phyloP scores from a whole-genome alignment of 2,797 vertebrate genomes.

The Iguana delicatissima region DNA sequence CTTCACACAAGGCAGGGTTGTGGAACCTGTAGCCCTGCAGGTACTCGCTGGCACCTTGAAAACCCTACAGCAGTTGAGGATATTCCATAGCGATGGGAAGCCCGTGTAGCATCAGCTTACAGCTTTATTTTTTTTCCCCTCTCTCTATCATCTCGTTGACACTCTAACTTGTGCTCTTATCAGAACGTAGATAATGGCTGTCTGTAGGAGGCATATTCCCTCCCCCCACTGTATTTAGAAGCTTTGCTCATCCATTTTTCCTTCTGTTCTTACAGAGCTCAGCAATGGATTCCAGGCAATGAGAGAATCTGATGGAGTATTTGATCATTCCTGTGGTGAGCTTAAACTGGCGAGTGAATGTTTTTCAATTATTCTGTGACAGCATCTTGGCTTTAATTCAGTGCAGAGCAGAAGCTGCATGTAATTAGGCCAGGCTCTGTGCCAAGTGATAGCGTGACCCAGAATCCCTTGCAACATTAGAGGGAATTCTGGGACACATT shows the following conservation, averaged over 20 bases:
- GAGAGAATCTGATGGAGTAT: neutral
- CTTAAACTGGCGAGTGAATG: neutral
- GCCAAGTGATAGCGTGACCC: neutral
- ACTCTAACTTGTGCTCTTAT: neutral
- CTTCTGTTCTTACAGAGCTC: neutral
- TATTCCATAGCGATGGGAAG: no score
- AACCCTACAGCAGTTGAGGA: neutral
- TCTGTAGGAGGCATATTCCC: neutral
- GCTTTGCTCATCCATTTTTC: slow-evolving; percentile 5
- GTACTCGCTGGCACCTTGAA: no score
- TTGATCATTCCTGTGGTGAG: neutral
- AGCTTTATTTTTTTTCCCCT: neutral
- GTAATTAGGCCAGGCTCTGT: neutral
- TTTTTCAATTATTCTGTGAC: neutral
- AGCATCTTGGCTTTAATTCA: neutral
- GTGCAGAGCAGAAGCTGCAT: neutral
- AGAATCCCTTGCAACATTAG: neutral
- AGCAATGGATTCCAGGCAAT: neutral
- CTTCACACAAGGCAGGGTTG: no score
- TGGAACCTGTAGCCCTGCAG: no score
- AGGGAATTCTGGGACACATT: neutral
- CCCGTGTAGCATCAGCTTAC: neutral
- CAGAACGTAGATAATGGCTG: neutral
- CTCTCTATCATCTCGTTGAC: no score
- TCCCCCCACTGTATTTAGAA: neutral